Evolutionary conservation across 2,797 vertebrate genomes (phyloP).

Genomic region (Acipenser transmontanus): DNA sequence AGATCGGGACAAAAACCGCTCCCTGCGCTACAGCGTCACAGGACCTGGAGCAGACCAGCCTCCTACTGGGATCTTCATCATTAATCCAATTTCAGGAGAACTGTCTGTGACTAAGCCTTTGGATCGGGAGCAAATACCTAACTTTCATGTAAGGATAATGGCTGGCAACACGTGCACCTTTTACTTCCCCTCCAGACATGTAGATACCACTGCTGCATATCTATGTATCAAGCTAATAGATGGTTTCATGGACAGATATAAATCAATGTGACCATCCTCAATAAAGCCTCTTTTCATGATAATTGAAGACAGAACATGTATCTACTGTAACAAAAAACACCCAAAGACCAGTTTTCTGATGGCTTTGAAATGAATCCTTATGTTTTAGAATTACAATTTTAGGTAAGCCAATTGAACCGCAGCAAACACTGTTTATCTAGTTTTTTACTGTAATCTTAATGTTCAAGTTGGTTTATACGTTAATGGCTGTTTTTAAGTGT

Average conservation of each 20-base stretch:
- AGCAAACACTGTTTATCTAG: no score
- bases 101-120: conserved; percentile 80
- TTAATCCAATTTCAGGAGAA: conserved; percentile 79
- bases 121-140: conserved; percentile 76
- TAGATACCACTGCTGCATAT: no score
- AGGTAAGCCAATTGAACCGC: no score
- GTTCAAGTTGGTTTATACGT: neutral
- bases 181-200: no score
- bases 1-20: conserved; percentile 77
- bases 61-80: conserved; percentile 80
- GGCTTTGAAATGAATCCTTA: no score
- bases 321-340: conserved; percentile 1
- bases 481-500: conserved; percentile 15
- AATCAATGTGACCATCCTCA: neutral
- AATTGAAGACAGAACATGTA: neutral
- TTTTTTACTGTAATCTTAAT: neutral
- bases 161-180: neutral
- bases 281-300: neutral
- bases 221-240: no score
- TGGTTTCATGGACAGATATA: no score
- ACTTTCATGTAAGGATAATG: conserved; percentile 70
- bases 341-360: no score
- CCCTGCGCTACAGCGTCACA: conserved; percentile 75
- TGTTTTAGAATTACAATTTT: no score
- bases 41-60: conserved; percentile 81